A percentile compares a stretch with the other conserved stretches of the same genome.
These are phyloP conservation scores for Aptenodytes patagonicus DNA, from an alignment of 2,113 vertebrate species.

Conservation along the genomic window DNA sequence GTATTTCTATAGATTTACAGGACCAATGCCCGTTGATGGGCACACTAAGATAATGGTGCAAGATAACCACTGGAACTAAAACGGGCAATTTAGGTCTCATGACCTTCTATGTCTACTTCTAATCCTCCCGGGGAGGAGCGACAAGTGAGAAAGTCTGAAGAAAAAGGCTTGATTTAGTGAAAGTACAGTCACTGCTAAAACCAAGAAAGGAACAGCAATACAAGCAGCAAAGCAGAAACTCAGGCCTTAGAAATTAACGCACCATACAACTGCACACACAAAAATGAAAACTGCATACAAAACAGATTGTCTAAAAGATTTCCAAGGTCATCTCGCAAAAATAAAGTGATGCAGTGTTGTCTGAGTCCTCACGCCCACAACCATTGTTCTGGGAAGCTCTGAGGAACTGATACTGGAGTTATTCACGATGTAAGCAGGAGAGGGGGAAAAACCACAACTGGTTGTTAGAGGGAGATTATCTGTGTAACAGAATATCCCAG, in stretches of 20 bases:
- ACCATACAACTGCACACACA: neutral
- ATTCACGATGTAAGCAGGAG: neutral
- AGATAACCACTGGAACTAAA: neutral
- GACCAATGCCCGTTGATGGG: neutral
- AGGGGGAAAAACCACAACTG: neutral
- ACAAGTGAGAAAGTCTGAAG: neutral
- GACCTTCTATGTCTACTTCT: neutral
- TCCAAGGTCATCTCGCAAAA: neutral
- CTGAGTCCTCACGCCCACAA: neutral
- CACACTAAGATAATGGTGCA: neutral
- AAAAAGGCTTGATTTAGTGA: neutral
- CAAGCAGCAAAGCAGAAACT: neutral
- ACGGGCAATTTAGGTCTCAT: neutral
- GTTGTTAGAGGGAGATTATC: neutral
- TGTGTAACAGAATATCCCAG: neutral
- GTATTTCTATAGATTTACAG: neutral
- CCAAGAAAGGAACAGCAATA: neutral
- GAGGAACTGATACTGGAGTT: conserved; percentile 31
- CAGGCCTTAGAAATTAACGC: neutral
- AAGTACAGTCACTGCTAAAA: neutral
- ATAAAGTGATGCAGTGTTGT: neutral
- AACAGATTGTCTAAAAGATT: neutral
- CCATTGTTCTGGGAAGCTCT: neutral
- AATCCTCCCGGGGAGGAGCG: neutral
- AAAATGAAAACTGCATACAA: neutral